Conservation (phyloP, 2,797 vertebrate genomes). For the Apodemus agrarius region DNA sequence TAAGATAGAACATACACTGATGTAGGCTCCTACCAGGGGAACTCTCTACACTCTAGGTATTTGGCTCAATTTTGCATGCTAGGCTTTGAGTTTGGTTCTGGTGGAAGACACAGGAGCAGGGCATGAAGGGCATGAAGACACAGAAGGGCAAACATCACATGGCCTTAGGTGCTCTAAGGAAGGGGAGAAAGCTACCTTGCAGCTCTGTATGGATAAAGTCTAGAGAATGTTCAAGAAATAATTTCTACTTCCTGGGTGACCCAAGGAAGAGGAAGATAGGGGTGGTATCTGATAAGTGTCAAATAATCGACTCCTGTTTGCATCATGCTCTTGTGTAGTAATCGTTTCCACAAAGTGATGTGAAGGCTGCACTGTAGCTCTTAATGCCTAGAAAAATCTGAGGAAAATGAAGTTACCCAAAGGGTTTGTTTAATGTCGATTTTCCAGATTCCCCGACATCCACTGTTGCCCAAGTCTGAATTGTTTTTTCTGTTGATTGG, state of each 20-base stretch:
- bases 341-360: not conserved
- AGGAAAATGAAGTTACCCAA: constrained; percentile 67
- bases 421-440: constrained; percentile 67
- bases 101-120: not conserved
- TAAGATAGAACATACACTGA: constrained; percentile 20
- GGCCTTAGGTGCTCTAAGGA: not conserved
- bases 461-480: constrained; percentile 78
- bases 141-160: not conserved
- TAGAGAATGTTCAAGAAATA: not conserved
- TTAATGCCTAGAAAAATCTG: constrained; percentile 55
- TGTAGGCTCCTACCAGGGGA: not conserved
- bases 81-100: not conserved
- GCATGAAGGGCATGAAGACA: too few relatives aligned
- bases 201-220: not conserved
- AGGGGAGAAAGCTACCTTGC: not conserved
- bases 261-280: not conserved
- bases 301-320: not conserved
- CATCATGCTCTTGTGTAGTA: not conserved
- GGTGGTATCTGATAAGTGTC: not conserved
- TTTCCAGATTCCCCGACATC: constrained; percentile 70
- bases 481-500: constrained; percentile 81
- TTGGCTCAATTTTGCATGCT: not conserved
- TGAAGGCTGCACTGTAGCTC: constrained; percentile 28
- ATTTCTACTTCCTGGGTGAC: not conserved
- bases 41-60: not conserved